phyloP scores from a whole-genome alignment of 2,888 invertebrate species.

The Mycalesis mineus region DNA sequence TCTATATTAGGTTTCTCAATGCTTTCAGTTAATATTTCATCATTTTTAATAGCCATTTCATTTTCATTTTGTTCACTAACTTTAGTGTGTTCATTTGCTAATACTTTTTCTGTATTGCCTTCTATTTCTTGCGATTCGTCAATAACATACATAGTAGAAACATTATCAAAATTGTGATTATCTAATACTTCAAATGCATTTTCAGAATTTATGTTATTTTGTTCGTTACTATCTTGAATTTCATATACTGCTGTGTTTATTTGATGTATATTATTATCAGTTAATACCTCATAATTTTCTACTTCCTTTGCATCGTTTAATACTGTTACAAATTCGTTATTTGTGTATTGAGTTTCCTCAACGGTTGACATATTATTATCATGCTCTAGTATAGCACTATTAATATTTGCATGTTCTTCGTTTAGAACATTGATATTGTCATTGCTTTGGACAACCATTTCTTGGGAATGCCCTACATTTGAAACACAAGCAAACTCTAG shows the following conservation, averaged over 20 bases:
- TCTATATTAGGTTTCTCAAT: conserved; percentile 23
- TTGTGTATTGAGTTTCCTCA: conserved; percentile 25
- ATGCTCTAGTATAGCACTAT: background rate
- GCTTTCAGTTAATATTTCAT: background rate
- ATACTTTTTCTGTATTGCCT: background rate
- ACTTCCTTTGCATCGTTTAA: conserved; percentile 19
- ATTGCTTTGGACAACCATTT: conserved; percentile 28
- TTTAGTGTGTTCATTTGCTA: background rate
- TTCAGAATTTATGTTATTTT: background rate
- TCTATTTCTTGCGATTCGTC: background rate
- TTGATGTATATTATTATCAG: background rate
- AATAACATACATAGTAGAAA: background rate
- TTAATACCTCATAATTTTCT: background rate
- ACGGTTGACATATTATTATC: background rate
- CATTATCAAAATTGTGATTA: background rate
- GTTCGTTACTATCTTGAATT: background rate
- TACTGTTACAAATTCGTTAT: conserved; percentile 20
- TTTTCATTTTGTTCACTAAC: background rate
- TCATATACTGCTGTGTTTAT: background rate
- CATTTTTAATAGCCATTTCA: background rate
- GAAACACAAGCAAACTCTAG: conserved; percentile 68
- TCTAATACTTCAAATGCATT: background rate
- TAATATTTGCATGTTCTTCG: background rate
- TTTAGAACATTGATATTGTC: conserved; percentile 16
- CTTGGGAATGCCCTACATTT: conserved; percentile 36